phyloP scores from a whole-genome alignment of 2,797 vertebrate genomes.

The Poeciliopsis paucimaculata region DNA sequence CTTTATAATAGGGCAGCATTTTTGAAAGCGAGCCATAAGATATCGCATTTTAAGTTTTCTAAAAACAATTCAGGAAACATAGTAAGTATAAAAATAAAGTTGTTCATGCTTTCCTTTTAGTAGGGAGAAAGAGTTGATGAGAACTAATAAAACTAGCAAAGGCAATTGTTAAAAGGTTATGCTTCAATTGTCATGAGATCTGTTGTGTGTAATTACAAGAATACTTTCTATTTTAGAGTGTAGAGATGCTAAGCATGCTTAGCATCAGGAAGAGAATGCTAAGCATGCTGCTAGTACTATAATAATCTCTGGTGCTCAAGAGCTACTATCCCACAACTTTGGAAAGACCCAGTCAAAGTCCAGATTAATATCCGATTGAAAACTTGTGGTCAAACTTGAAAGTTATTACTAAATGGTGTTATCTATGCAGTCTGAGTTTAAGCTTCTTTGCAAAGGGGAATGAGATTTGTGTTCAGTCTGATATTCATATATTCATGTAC shows the following conservation, averaged over 20 bases:
- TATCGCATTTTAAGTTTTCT: background rate
- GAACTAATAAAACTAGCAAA: background rate
- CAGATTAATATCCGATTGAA: background rate
- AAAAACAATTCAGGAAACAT: background rate
- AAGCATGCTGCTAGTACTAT: background rate
- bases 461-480: background rate
- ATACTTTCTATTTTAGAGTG: background rate
- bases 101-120: background rate
- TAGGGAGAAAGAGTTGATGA: background rate
- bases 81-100: background rate
- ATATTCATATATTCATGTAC: too few relatives aligned
- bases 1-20: background rate
- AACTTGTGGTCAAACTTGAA: too few relatives aligned
- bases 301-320: background rate
- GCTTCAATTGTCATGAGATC: background rate
- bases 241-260: background rate
- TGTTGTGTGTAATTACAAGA: background rate
- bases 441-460: background rate
- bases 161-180: background rate
- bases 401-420: background rate
- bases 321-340: background rate
- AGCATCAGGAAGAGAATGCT: background rate
- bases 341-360: background rate
- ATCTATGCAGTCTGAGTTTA: background rate
- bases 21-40: background rate